A percentile compares a stretch with the other conserved stretches of the same genome.
Evolutionary conservation across 30 jellyfish, hydroid and myxozoan species (phyloP).

Genomic region (Cassiopea xamachana): DNA sequence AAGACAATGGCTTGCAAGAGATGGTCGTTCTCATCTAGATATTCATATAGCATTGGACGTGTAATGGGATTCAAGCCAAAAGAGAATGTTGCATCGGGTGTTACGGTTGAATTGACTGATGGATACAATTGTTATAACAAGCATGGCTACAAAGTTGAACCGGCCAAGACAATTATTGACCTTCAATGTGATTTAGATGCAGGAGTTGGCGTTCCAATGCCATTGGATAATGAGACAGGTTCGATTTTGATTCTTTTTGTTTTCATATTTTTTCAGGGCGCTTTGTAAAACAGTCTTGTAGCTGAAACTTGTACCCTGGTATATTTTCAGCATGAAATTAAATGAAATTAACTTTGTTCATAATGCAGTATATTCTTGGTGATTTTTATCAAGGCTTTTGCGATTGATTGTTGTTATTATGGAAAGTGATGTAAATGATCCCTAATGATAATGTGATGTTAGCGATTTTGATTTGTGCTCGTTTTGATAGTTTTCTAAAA

Average conservation of each 20-base stretch:
- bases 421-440: too few species aligned
- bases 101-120: conserved; percentile 68
- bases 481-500: too few species aligned
- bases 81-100: conserved; percentile 39
- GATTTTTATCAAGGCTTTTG: too few species aligned
- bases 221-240: conserved; percentile 79
- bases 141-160: conserved; percentile 18
- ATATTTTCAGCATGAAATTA: too few species aligned
- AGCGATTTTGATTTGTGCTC: too few species aligned
- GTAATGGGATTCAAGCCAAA: conserved; percentile 79
- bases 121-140: conserved; percentile 83
- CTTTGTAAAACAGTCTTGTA: too few species aligned
- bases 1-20: conserved; percentile 93
- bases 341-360: too few species aligned
- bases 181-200: conserved; percentile 80
- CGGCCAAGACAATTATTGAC: conserved; percentile 73
- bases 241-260: neutral
- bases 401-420: too few species aligned
- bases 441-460: too few species aligned
- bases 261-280: too few species aligned
- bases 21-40: conserved; percentile 76
- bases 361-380: too few species aligned
- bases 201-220: conserved; percentile 84
- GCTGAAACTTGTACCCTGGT: too few species aligned
- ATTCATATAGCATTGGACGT: conserved; percentile 87